phyloP scores from a whole-genome alignment of 2,888 invertebrate genomes.

The Campoplex capitator region DNA sequence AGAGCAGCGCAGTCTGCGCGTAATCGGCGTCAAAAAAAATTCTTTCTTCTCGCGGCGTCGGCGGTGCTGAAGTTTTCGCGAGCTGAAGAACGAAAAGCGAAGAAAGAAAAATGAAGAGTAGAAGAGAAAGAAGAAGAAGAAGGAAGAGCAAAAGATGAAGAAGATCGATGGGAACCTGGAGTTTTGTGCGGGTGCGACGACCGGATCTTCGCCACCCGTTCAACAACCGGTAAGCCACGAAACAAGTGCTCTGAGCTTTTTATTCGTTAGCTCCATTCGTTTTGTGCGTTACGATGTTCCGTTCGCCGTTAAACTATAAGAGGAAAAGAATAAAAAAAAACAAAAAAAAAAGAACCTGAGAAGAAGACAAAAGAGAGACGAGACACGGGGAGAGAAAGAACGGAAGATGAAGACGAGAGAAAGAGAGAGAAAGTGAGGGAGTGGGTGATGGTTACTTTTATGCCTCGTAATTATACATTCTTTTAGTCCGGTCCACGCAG shows the following conservation, averaged over 20 bases:
- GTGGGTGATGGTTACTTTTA: constrained; percentile 84
- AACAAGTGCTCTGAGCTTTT: constrained; percentile 66
- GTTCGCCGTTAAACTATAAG: constrained; percentile 23
- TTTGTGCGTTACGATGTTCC: constrained; percentile 30
- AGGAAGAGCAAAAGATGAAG: constrained; percentile 28
- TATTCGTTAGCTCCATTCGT: constrained; percentile 50
- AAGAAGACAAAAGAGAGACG: background rate
- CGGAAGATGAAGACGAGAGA: constrained; percentile 48
- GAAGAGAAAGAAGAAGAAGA: constrained; percentile 30
- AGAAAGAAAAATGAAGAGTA: background rate
- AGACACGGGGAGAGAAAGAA: constrained; percentile 34
- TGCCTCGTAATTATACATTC: constrained; percentile 85
- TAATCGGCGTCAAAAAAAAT: constrained; percentile 69
- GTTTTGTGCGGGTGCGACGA: constrained; percentile 69
- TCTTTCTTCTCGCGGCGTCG: constrained; percentile 51
- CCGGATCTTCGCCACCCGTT: constrained; percentile 63
- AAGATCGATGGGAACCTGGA: constrained; percentile 83
- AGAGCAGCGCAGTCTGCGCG: constrained; percentile 57
- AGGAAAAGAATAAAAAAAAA: constrained; percentile 26
- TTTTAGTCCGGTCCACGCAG: constrained; percentile 72
- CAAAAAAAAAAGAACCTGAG: background rate
- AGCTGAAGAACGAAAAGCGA: constrained; percentile 16
- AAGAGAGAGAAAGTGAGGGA: constrained; percentile 68
- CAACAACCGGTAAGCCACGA: constrained; percentile 58
- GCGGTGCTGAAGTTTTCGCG: constrained; percentile 55